Evolutionary conservation across 2,888 invertebrate species (phyloP), one percentile per base, ranked within the genome.

Genomic region (Tortrix viridana): DNA sequence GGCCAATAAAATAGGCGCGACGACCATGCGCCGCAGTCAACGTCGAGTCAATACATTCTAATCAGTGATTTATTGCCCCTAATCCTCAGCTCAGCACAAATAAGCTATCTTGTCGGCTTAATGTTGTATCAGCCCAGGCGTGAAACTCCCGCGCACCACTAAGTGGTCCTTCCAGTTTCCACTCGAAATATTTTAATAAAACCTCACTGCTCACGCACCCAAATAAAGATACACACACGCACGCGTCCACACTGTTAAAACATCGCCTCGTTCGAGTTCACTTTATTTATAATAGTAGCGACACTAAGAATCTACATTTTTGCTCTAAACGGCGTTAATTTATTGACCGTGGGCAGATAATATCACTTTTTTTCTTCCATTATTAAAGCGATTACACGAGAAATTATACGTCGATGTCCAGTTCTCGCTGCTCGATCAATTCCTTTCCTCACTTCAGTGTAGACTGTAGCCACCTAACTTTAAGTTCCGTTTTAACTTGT

Each of bases 121-220:
- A 91, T 89, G 92, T 90, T 88, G 86, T 91, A 92, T 91, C 91
- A 88, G 87, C 76, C 79, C 89, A 87, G 91, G 92, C 92, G 92
- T 91, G 92, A 92, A 92, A 92, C 92, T 90, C 92, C 90, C 89
- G 90, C 88, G 90, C 88, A 86, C 83, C 89, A 87, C 91, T 92
- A 92, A 92, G 92, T 92, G 92, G 92, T 89, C 90, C 92, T 90
- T 89, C 92, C 92, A 92, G 92, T 92, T 92, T 92, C 91, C 87
- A 90, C 85, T 90, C 90, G 89, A 92, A 92, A 92, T 92, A 91
- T 92, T 92, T 91, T 92, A 92, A 91, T 92, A 92, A 91, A 90
- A 86, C 88, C 85, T 86, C 89, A 84, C 88, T 86, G 89, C 88
- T 86, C 92, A 90, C 92, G 91, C 91, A 89, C 85, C 88, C 87